phyloP scores from a whole-genome alignment of 2,888 invertebrate species.

The Cosmopolites sordidus region DNA sequence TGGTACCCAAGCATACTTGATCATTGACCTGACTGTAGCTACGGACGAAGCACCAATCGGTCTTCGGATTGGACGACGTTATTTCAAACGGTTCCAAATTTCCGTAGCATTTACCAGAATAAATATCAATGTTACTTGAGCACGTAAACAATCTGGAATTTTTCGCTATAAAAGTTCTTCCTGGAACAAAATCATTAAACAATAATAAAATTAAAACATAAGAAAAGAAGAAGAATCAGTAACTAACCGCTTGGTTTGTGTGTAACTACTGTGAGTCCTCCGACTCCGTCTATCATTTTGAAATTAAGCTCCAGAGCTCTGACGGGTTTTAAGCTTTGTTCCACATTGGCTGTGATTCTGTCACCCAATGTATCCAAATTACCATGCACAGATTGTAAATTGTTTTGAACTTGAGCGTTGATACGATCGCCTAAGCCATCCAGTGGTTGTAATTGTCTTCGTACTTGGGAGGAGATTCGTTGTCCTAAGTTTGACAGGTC shows the following conservation, averaged over 20 bases:
- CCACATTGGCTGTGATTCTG: slow-evolving; percentile 25
- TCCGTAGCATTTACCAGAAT: slow-evolving; percentile 24
- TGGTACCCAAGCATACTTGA: slow-evolving; percentile 21
- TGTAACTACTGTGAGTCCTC: slow-evolving; percentile 27
- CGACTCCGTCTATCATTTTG: slow-evolving; percentile 29
- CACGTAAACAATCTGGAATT: slow-evolving; percentile 22
- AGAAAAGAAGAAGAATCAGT: neutral
- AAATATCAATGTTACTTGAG: slow-evolving; percentile 9
- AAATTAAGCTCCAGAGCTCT: slow-evolving; percentile 26
- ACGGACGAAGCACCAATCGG: slow-evolving; percentile 26
- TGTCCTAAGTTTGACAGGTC: slow-evolving; percentile 10
- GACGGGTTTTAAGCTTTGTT: slow-evolving; percentile 28
- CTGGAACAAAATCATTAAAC: slow-evolving; percentile 11
- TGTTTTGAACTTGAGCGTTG: slow-evolving; percentile 20
- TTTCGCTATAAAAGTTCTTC: slow-evolving; percentile 23
- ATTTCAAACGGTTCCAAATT: slow-evolving; percentile 19
- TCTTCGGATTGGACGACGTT: slow-evolving; percentile 8
- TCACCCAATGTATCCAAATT: slow-evolving; percentile 19
- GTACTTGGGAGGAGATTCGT: slow-evolving; percentile 7
- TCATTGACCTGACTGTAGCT: slow-evolving; percentile 22
- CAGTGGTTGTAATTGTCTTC: slow-evolving; percentile 8
- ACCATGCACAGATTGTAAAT: slow-evolving; percentile 11
- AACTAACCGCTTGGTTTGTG: slow-evolving; percentile 27
- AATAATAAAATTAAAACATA: too few species aligned
- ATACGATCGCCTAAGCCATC: slow-evolving; percentile 27